Evolutionary conservation across 1,140 invertebrate genomes (phyloP).

Genomic region (Gonioctena quinquepunctata): DNA sequence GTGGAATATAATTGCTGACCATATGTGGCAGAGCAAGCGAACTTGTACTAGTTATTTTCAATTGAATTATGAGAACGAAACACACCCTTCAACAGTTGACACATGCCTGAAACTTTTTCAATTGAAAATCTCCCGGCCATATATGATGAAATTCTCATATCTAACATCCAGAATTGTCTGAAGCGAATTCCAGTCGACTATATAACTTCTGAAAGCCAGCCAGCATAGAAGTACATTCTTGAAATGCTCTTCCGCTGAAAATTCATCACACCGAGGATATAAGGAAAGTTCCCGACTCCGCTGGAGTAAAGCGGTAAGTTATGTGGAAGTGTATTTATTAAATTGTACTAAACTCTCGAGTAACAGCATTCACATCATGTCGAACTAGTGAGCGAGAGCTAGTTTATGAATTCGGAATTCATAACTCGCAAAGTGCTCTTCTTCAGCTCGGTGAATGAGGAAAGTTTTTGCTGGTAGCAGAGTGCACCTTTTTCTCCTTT

Average conservation of each 20-base stretch:
- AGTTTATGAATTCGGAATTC: conserved; percentile 5
- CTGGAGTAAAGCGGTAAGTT: conserved; percentile 4
- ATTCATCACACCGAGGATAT: conserved; percentile 9
- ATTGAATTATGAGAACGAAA: too few relatives aligned
- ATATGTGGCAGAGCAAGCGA: too few relatives aligned
- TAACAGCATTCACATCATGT: conserved; percentile 9
- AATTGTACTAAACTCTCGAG: conserved; percentile 12
- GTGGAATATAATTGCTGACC: too few relatives aligned
- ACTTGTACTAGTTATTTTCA: too few relatives aligned
- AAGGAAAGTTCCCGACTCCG: neutral
- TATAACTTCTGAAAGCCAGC: neutral
- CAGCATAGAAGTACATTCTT: neutral
- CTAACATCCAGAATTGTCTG: neutral
- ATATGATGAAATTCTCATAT: neutral
- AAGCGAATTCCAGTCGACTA: neutral
- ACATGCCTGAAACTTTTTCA: too few relatives aligned
- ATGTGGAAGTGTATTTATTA: conserved; percentile 19
- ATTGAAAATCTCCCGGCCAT: neutral
- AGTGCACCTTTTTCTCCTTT: neutral
- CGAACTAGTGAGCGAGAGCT: conserved; percentile 3
- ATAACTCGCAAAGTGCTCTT: conserved; percentile 8
- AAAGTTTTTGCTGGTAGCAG: neutral
- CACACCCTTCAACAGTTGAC: too few relatives aligned
- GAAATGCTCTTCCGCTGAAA: neutral
- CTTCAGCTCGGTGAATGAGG: neutral